A percentile compares a stretch with the other conserved stretches of the same genome.
phyloP scores from a whole-genome alignment of 2,888 invertebrate genomes.

The Clepsis dumicolana region DNA sequence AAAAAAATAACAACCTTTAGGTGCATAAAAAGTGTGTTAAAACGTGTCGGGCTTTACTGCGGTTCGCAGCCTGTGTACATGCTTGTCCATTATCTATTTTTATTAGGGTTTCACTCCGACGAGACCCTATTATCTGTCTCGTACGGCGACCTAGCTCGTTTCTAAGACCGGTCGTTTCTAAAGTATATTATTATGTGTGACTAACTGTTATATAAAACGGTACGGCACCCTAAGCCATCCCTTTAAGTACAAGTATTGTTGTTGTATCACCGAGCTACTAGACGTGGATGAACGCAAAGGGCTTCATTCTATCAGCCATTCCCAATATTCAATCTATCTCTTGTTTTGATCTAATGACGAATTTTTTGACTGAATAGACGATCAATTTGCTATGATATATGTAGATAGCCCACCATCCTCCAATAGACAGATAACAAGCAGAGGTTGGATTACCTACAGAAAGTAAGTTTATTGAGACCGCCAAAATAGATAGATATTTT shows the following conservation, averaged over 20 bases:
- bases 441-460: too few relatives aligned
- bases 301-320: too few relatives aligned
- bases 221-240: not conserved
- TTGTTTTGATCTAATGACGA: too few relatives aligned
- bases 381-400: not conserved
- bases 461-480: too few relatives aligned
- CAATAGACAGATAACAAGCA: too few relatives aligned
- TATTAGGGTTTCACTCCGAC: slow-evolving; percentile 28
- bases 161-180: slow-evolving; percentile 13
- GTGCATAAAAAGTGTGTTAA: not conserved
- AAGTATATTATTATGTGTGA: slow-evolving; percentile 23
- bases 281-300: not conserved
- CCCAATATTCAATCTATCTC: too few relatives aligned
- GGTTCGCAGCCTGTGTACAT: slow-evolving; percentile 14
- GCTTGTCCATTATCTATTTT: slow-evolving; percentile 33
- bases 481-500: too few relatives aligned
- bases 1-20: not conserved
- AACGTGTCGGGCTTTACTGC: slow-evolving; percentile 9
- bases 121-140: slow-evolving; percentile 28
- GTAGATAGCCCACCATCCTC: too few relatives aligned
- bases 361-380: not conserved
- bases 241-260: not conserved
- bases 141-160: slow-evolving; percentile 21
- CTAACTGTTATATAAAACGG: slow-evolving; percentile 22
- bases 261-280: not conserved